phyloP scores from a whole-genome alignment of 2,797 vertebrate genomes.

The Phoxinus dragarum region DNA sequence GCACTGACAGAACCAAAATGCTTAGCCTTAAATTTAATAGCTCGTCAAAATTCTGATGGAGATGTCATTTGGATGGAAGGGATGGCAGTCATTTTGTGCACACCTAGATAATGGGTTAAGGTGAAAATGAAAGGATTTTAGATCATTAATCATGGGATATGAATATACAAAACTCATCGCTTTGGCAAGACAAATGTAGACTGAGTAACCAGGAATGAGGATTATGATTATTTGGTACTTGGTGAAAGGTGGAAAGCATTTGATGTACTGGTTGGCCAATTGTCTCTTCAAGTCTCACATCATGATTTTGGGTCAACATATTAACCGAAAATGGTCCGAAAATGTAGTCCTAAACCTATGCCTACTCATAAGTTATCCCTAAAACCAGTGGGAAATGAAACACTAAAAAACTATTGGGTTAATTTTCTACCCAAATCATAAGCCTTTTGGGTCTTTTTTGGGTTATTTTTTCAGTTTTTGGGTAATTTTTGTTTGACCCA shows the following conservation, averaged over 20 bases:
- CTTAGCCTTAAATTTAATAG: conserved; percentile 78
- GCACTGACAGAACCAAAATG: conserved; percentile 81
- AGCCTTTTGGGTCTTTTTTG: too few relatives aligned
- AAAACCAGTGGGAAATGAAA: background rate
- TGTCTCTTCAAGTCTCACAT: background rate
- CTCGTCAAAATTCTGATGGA: conserved; percentile 80
- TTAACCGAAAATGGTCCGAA: too few relatives aligned
- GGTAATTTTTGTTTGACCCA: too few relatives aligned
- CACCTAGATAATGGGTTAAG: conserved; percentile 54
- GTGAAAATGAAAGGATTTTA: conserved; percentile 15
- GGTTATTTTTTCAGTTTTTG: too few relatives aligned
- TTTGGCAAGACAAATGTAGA: background rate
- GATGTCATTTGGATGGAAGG: conserved; percentile 71
- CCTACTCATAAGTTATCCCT: background rate
- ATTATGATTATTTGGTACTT: background rate
- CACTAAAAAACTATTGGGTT: too few relatives aligned
- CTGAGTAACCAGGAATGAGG: background rate
- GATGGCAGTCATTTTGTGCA: conserved; percentile 77
- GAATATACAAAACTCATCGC: background rate
- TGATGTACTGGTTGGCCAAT: background rate
- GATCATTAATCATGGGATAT: background rate
- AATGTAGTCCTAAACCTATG: too few relatives aligned
- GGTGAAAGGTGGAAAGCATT: background rate
- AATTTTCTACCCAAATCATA: too few relatives aligned
- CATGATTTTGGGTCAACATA: background rate